Evolutionary conservation across 2,888 invertebrate species (phyloP).

Genomic region (Dolichomitus sp.): DNA sequence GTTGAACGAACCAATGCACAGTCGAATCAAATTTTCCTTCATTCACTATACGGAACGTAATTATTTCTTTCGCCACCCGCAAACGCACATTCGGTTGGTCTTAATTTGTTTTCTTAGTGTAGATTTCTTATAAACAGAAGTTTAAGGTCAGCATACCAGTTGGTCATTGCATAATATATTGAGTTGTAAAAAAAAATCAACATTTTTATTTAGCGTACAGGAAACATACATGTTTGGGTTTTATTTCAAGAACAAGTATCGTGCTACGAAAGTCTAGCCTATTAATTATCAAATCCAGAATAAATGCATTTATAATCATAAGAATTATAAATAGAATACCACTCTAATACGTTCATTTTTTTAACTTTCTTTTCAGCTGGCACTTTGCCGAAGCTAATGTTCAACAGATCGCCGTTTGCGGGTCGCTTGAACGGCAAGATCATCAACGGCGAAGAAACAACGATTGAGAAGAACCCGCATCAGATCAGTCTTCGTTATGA

Average conservation of each 20-base stretch:
- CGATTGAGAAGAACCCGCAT: slow-evolving; percentile 71
- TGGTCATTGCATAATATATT: neutral
- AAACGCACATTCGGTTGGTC: too few species aligned
- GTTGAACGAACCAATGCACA: too few species aligned
- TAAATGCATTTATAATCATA: neutral
- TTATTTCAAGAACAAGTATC: too few species aligned
- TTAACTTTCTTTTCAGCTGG: neutral
- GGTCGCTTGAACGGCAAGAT: neutral
- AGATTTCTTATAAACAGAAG: too few species aligned
- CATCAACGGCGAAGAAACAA: slow-evolving; percentile 57
- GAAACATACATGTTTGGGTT: too few species aligned
- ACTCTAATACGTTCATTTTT: neutral
- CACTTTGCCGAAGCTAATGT: neutral
- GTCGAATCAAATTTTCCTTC: too few species aligned
- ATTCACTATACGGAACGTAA: too few species aligned
- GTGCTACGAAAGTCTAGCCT: too few species aligned
- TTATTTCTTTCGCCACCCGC: too few species aligned
- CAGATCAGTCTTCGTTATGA: slow-evolving; percentile 68
- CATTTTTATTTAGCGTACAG: too few species aligned
- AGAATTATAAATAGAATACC: neutral
- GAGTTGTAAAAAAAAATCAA: neutral
- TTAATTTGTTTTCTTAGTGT: too few species aligned
- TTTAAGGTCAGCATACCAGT: neutral
- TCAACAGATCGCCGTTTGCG: neutral
- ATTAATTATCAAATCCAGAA: too few species aligned